A percentile compares a stretch with the other conserved stretches of the same genome.
These are phyloP conservation scores for Mus spicilegus DNA, from an alignment of 2,113 vertebrate species.

Conservation along the genomic window DNA sequence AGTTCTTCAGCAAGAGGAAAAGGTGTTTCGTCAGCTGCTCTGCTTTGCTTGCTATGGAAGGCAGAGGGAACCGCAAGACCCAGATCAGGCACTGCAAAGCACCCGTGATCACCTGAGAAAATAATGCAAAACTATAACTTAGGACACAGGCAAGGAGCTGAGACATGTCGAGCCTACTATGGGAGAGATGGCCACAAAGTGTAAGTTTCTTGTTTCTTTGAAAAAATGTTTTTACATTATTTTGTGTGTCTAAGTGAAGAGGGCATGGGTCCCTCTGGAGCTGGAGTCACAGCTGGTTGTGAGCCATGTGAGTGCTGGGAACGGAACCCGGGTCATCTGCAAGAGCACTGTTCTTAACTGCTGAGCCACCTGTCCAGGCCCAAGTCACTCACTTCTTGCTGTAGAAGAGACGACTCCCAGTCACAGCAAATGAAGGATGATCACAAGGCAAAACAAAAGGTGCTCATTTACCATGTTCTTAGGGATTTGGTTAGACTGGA, in stretches of 20 bases:
- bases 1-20: conserved; percentile 96
- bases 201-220: not conserved
- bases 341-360: not conserved
- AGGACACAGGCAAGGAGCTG: too few species aligned
- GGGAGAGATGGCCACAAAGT: not conserved
- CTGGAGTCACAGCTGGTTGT: not conserved
- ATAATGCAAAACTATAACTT: not conserved
- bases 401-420: not conserved
- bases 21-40: conserved; percentile 91
- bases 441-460: not conserved
- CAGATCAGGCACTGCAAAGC: conserved; percentile 92
- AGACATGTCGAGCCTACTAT: not conserved
- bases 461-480: not conserved
- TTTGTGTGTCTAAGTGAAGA: not conserved
- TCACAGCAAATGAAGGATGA: not conserved
- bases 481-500: not conserved
- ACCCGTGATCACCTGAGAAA: conserved; percentile 94
- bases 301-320: not conserved
- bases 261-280: not conserved
- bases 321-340: not conserved
- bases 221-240: too few species aligned
- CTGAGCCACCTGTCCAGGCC: not conserved
- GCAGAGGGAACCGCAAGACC: conserved; percentile 95
- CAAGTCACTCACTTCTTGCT: not conserved
- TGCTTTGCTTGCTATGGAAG: conserved; percentile 87